Conservation (phyloP, 2,113 vertebrate species). For the Cryptomyrus ogoouensis region DNA sequence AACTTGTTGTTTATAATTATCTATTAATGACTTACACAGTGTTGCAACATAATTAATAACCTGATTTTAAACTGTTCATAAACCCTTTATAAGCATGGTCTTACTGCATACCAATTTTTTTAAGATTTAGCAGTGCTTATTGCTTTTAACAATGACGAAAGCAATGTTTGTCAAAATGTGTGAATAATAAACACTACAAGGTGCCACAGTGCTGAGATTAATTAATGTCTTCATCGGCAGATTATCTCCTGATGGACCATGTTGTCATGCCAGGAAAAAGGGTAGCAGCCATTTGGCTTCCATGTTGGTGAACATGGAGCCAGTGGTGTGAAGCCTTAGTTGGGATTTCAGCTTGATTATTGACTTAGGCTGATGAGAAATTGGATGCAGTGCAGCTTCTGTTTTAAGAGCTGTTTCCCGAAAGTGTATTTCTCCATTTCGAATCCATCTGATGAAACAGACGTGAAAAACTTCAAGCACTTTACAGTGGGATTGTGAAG, state of each 20-base stretch:
- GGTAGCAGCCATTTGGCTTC: background rate
- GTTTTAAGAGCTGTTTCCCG: background rate
- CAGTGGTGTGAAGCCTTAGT: background rate
- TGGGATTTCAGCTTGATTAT: background rate
- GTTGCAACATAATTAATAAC: background rate
- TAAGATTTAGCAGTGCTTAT: background rate
- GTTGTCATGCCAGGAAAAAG: background rate
- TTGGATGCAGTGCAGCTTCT: background rate
- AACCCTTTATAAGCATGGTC: background rate
- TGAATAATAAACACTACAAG: background rate
- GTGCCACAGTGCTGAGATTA: background rate
- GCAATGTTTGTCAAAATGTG: background rate
- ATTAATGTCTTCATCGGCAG: background rate
- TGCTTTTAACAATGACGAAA: background rate
- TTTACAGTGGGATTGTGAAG: background rate
- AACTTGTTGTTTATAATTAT: background rate
- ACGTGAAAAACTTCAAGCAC: background rate
- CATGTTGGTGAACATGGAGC: background rate
- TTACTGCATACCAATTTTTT: background rate
- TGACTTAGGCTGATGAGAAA: background rate
- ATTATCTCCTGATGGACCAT: background rate
- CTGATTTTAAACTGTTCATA: background rate
- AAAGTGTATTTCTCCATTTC: background rate
- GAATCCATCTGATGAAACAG: constrained; percentile 13
- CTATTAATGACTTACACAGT: background rate